Base-by-base conservation (phyloP, 2,113 vertebrate genomes). In the Heterotis niloticus region DNA sequence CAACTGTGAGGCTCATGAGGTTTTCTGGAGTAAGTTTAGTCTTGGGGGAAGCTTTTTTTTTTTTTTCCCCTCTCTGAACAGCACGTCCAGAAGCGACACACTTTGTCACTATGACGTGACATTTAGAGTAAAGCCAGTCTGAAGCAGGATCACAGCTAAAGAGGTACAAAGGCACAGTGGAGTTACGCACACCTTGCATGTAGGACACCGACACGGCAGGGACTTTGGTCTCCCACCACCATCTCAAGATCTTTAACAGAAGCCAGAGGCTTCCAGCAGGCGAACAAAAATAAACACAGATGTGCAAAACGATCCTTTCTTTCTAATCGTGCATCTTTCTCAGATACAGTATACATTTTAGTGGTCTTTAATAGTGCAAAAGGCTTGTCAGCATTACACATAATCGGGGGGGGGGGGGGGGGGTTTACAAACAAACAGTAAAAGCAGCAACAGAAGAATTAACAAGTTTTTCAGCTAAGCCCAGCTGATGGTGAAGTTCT, bases 401-500 rank as follows among this genome's bases (percentile, higher is more conserved):
- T 26, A 78, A 62, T 23, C 52, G 70, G 5, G 24, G 51, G n/a
- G 34, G 34, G 51, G 26, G 17, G 34, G 65, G 70, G 70, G 34
- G 18, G 52, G 54, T 80, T 75, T 80, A 23, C 16, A 44, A 51
- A 64, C 23, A 75, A 26, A 67, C 44, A 75, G 69, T 10, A 20
- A 34, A 62, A n/a, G 26, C 24, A 79, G 69, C 70, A 66, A 62
- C 70, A 75, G 51, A 68, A 62, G 51, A 13, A 28, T 24, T 24
- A 11, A 59, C 64, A 64, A 62, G 34, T 13, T 11, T 0, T 2
- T 23, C 17, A 18, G 10, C 88, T 87, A 95, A 79, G 88, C 84
- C 95, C 95, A 96, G 81, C 60, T 92, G 87, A 96, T 86, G 65
- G 91, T 92, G 89, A 96, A 96, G 86, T 92, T 92, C 81, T 89